These are phyloP conservation scores for Volucella inanis DNA, from an alignment of 2,888 invertebrate species.

Conservation along the genomic window DNA sequence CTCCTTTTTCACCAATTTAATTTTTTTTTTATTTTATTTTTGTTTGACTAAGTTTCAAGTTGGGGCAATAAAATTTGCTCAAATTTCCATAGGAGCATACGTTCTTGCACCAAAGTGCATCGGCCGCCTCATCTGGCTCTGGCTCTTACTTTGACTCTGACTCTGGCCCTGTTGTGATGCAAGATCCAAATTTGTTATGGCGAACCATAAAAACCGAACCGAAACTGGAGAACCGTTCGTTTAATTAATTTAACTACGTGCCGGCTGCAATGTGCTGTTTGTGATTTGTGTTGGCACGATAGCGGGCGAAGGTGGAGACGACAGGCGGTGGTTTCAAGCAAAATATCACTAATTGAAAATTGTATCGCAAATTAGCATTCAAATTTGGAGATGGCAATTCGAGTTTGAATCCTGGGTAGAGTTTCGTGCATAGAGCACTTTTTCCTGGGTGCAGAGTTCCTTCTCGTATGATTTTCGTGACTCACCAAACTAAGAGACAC, in stretches of 20 bases:
- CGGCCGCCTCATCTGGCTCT: constrained; percentile 22
- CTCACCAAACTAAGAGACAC: constrained; percentile 24
- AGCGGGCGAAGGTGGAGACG: constrained; percentile 1
- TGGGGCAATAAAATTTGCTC: constrained; percentile 71
- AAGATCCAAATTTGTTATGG: constrained; percentile 70
- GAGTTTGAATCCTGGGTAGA: constrained; percentile 31
- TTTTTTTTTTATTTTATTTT: constrained; percentile 18
- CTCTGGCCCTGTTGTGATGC: constrained; percentile 41
- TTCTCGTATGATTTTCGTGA: constrained; percentile 49
- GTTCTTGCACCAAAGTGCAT: constrained; percentile 71
- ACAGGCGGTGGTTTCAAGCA: constrained; percentile 24
- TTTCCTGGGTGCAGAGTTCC: constrained; percentile 14
- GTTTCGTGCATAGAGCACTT: constrained; percentile 28
- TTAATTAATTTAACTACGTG: constrained; percentile 75
- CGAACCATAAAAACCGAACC: constrained; percentile 64
- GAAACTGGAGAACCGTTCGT: constrained; percentile 72
- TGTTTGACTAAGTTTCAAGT: constrained; percentile 48
- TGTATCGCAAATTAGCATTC: constrained; percentile 74
- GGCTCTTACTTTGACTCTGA: no score
- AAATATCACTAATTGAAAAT: constrained; percentile 74
- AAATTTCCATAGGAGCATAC: constrained; percentile 73
- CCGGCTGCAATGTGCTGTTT: constrained; percentile 61
- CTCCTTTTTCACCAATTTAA: neutral
- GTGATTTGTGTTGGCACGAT: constrained; percentile 44
- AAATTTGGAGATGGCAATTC: constrained; percentile 70